These are phyloP conservation scores for Buathra laborator DNA, from an alignment of 2,888 invertebrate genomes.

Conservation along the genomic window DNA sequence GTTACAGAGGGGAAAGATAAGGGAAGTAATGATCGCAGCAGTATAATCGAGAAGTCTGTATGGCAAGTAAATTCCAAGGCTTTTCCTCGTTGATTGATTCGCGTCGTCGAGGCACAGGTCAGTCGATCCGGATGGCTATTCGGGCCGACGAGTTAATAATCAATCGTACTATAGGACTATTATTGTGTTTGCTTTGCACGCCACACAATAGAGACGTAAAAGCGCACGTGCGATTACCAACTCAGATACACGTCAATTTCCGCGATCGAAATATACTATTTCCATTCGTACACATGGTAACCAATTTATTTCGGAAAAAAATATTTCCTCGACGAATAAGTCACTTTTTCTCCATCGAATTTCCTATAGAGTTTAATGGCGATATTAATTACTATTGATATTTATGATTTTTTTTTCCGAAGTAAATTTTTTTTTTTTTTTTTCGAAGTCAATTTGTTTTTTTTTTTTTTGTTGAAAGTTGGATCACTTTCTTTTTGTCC, in stretches of 20 bases:
- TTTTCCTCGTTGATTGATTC: conserved; percentile 45
- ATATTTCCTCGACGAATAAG: too few species aligned
- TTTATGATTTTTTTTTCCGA: too few species aligned
- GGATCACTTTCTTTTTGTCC: background rate
- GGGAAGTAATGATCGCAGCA: background rate
- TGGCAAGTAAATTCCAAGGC: conserved; percentile 31
- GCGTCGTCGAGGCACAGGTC: background rate
- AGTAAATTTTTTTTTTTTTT: too few species aligned
- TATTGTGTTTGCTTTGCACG: background rate
- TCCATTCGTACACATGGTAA: background rate
- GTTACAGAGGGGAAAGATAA: background rate
- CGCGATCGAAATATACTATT: background rate
- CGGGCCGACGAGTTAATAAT: conserved; percentile 35
- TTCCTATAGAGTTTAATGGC: too few species aligned
- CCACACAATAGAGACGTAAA: conserved; percentile 37
- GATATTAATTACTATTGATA: too few species aligned
- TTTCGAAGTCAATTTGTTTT: background rate
- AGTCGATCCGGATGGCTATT: conserved; percentile 1
- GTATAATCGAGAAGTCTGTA: conserved; percentile 23
- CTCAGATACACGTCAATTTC: background rate
- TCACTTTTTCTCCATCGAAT: too few species aligned
- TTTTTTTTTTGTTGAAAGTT: background rate
- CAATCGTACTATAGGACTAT: conserved; percentile 28
- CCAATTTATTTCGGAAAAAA: background rate
- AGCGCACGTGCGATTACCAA: background rate